Base-by-base conservation (phyloP, 2,888 invertebrate genomes). In the Platycheirus albimanus region DNA sequence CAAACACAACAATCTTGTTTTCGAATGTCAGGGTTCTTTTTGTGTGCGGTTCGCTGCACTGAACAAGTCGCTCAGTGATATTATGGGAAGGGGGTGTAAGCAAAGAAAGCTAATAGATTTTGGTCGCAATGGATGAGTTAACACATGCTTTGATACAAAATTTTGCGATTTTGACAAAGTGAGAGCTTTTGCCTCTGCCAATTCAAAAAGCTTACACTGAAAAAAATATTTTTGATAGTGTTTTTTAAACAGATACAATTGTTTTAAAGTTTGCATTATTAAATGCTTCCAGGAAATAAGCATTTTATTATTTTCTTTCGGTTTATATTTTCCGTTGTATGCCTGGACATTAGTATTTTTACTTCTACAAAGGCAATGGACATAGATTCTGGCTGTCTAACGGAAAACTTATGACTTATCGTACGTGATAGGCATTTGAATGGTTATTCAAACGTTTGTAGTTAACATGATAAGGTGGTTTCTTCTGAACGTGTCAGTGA, bases 21-120 rank as follows among this genome's bases (percentile, higher is more conserved):
- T 41, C 63, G 78, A 77, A 76, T 81, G 81, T 77, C 76, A 76
- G 71, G 81, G 81, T 66, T 81, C 47, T 58, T 15, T 58, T 52
- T 61, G 47, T 70, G 36, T 43, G 38, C n/a, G 30, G 30, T 58
- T 63, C 20, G 52, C 7, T 58, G 71, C 58, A 19, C 17, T 51
- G 11, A 51, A 36, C 33, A 72, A 8, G 15, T 13, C 47, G 30
- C 13, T 15, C 38, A 6, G 11, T 19, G 17, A 19, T 30, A 38
- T 43, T 15, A 28, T 58, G 58, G 41, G 28, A 28, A 11, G 36
- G 8, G 10, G 10, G 36, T 3, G 36, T 8, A 10, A 36, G n/a
- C 5, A 4, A 24, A 24, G 24, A 3, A 36, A n/a, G n/a, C n/a
- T n/a, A n/a, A 43, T 54, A 19, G 45, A 36, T 67, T 63, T 61